These are phyloP conservation scores for Phymastichus coffea DNA, from an alignment of 1,140 invertebrate genomes.

Conservation along the genomic window DNA sequence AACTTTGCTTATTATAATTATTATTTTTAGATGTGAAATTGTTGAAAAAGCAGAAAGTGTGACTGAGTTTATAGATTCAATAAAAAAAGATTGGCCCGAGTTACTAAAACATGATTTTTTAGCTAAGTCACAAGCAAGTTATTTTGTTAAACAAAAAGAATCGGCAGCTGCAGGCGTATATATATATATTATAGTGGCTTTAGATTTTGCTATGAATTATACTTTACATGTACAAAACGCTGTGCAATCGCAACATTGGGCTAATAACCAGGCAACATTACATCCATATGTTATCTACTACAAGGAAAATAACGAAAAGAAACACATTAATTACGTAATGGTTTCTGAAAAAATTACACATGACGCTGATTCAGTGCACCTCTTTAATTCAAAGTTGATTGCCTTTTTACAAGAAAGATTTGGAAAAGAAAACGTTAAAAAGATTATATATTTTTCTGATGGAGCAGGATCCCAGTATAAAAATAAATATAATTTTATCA, in stretches of 20 bases:
- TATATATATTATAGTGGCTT: too few species aligned
- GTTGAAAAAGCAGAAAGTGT: background rate
- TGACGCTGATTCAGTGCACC: conserved; percentile 29
- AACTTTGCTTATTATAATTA: background rate
- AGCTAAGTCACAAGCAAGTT: conserved; percentile 13
- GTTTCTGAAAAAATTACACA: conserved; percentile 25
- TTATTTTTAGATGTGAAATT: background rate
- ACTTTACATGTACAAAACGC: conserved; percentile 39
- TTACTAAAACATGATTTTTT: conserved; percentile 25
- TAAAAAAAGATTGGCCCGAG: background rate
- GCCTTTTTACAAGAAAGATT: conserved; percentile 20
- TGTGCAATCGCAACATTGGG: conserved; percentile 38
- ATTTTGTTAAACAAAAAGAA: conserved; percentile 17
- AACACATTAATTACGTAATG: conserved; percentile 21
- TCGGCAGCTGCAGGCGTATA: background rate
- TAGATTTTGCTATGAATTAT: conserved; percentile 27
- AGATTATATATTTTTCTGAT: conserved; percentile 32
- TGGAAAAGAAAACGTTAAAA: conserved; percentile 19
- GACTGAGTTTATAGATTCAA: background rate
- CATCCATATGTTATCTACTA: conserved; percentile 34
- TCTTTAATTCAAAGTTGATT: conserved; percentile 28
- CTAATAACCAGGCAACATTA: conserved; percentile 34
- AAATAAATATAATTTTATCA: conserved; percentile 35
- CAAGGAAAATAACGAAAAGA: conserved; percentile 14
- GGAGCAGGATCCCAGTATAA: conserved; percentile 30